Base-by-base conservation (phyloP, 2,888 invertebrate genomes). In the Scelioninae gen. 2 region DNA sequence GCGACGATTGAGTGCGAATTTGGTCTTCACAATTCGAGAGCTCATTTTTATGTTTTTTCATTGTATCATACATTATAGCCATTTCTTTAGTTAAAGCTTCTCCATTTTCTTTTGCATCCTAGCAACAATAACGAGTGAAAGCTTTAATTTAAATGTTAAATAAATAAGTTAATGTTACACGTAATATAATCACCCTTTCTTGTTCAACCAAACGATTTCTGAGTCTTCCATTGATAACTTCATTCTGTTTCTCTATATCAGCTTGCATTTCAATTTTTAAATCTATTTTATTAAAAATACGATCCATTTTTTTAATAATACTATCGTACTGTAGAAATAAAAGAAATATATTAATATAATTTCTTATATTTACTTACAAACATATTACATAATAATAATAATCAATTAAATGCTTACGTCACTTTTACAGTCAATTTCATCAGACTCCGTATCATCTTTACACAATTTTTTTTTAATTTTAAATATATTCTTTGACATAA, bases 11-110 rank as follows among this genome's bases (percentile, higher is more conserved):
- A 3, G 39, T 61, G 5, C 45, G 87, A 78, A 88, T 88, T 81
- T 90, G 88, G 77, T 90, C 89, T 81, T 90, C 89, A 57, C 91
- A 85, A 67, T 87, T 6, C 25, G 6, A 4, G 25, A 25, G 25
- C 6, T 25, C 31, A 7, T 10, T 31, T 31, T 10, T 31, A 2
- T 9, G 81, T 10, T 85, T 83, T 58, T 88, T 82, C 79, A 90
- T 85, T 80, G 88, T 87, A 77, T 90, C 90, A 70, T 89, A 87
- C 79, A 91, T 89, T 9, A 88, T 83, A 57, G 89, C 90, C 69
- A 91, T 90, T 84, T 89, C 89, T 77, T 88, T 87, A 11, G 90
- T 89, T 69, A 92, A 85, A 5, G 64, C 50, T 22, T 58, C 58
- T 37, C 37, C 33, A 53, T 52, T 53, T 53, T 71, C 71, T 45